These are phyloP conservation scores for Asteroscopus sphinx DNA, from an alignment of 2,888 invertebrate species.

Conservation along the genomic window DNA sequence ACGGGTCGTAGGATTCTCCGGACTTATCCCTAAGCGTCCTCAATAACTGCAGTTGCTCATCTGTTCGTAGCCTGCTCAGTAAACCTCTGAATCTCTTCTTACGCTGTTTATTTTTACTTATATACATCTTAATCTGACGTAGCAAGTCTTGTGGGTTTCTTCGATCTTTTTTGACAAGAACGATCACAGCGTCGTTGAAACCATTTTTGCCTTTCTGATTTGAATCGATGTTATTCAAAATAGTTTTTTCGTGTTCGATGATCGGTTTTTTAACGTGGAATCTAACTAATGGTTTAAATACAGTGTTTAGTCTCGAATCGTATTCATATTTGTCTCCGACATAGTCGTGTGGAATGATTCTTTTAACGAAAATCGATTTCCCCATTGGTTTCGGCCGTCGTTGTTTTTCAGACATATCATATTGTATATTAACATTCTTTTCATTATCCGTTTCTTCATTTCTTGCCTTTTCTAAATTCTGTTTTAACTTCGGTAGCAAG, in stretches of 20 bases:
- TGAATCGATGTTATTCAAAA: constrained; percentile 14
- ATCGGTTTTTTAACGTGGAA: constrained; percentile 52
- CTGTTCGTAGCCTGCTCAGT: background rate
- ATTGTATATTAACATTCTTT: background rate
- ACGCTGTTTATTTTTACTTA: background rate
- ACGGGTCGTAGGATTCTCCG: constrained; percentile 16
- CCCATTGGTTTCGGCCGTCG: constrained; percentile 8
- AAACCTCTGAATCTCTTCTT: constrained; percentile 7
- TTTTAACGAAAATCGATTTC: constrained; percentile 46
- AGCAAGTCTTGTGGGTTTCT: background rate
- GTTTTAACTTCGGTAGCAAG: constrained; percentile 6
- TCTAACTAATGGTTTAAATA: constrained; percentile 59
- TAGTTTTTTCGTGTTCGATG: constrained; percentile 9
- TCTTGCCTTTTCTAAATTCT: constrained; percentile 3
- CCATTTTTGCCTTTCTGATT: constrained; percentile 7
- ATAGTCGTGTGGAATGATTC: constrained; percentile 57
- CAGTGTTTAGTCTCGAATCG: constrained; percentile 49
- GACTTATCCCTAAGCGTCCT: background rate
- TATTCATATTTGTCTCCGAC: constrained; percentile 44
- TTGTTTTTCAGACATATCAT: too few relatives aligned
- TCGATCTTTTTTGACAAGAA: constrained; percentile 7
- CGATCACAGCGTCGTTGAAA: constrained; percentile 3
- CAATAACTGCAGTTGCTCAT: background rate
- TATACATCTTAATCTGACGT: constrained; percentile 2
- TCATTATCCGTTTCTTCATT: background rate